Percentiles rank a stretch among this genome's conserved stretches.
Evolutionary conservation across 1,140 invertebrate species (phyloP).

Genomic region (Saxidomus purpurata): DNA sequence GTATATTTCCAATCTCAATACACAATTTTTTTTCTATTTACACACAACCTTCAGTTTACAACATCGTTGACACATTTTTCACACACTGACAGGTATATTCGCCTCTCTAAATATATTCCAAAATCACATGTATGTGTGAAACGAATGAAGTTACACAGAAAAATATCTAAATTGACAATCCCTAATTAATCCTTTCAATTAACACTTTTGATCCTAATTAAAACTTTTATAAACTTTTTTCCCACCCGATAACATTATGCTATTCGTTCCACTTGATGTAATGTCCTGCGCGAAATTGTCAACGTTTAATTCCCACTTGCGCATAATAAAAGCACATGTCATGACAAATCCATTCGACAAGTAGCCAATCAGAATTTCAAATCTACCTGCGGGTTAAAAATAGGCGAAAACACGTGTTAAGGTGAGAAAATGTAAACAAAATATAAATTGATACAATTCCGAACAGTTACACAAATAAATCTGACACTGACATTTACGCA

Average conservation of each 20-base stretch:
- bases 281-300: constrained; percentile 60
- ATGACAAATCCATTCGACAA: constrained; percentile 56
- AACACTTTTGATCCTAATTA: constrained; percentile 43
- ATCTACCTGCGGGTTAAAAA: constrained; percentile 44
- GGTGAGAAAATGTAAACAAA: constrained; percentile 34
- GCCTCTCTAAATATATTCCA: neutral
- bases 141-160: too few species aligned
- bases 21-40: constrained; percentile 43
- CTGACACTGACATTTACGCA: constrained; percentile 26
- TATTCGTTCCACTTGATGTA: constrained; percentile 44
- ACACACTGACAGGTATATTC: constrained; percentile 32
- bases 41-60: constrained; percentile 33
- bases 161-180: neutral
- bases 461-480: neutral
- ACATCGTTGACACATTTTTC: constrained; percentile 44
- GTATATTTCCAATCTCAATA: constrained; percentile 36
- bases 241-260: constrained; percentile 47
- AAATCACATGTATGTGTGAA: neutral
- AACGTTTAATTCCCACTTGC: constrained; percentile 45
- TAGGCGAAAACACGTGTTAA: constrained; percentile 27
- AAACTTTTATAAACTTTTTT: constrained; percentile 37
- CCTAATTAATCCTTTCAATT: constrained; percentile 1
- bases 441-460: neutral
- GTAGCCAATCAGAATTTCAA: constrained; percentile 48
- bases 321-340: constrained; percentile 67